Base-by-base conservation (phyloP, 1,140 invertebrate genomes). In the Eurytemora carolleeae region DNA sequence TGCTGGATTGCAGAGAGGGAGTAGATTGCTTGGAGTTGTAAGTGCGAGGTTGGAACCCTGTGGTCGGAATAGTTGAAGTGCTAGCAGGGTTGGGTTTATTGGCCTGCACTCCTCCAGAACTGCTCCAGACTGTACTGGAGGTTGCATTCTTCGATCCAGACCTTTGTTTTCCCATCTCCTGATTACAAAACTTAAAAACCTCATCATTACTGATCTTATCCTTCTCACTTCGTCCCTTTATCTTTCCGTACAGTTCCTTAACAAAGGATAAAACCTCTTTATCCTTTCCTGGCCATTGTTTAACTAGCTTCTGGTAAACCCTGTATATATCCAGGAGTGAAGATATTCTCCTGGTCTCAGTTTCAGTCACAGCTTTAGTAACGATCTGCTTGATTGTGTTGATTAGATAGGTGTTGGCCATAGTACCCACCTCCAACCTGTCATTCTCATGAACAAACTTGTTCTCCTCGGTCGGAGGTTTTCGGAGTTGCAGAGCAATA, bases 401-500 rank as follows among this genome's bases (percentile, higher is more conserved):
- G 56, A 17, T 3, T 12, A 57, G 18, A 23, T 18, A 57, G 56
- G 18, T 18, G 23, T 23, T 57, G 15, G 18, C 18, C 12, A 57
- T 20, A 15, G 56, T 57, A 22, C 24, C 15, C 12, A 23, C 23
- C 56, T 57, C 18, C 16, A 61, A 55, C 3, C 59, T 24, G 24
- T 61, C 59, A 2, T 18, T 20, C 15, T 62, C 60, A 24, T 55
- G 21, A 1, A 62, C 19, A 23, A 58, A 62, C 23, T 19, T 56
- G 80, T 87, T 90, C 65, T 85, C 86, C 0, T 77, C 72, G 64
- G 91, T 89, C 1, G 89, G 89, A 55, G 77, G 80, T 69, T 82
- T 82, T 63, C 80, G 78, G 12, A 93, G 74, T 66, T 88, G 83
- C 55, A 86, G 71, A 58, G 82, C 83, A 16, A 94, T 72, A 67